phyloP scores from a whole-genome alignment of 2,888 invertebrate species.

The Himalopsyche kuldschensis region DNA sequence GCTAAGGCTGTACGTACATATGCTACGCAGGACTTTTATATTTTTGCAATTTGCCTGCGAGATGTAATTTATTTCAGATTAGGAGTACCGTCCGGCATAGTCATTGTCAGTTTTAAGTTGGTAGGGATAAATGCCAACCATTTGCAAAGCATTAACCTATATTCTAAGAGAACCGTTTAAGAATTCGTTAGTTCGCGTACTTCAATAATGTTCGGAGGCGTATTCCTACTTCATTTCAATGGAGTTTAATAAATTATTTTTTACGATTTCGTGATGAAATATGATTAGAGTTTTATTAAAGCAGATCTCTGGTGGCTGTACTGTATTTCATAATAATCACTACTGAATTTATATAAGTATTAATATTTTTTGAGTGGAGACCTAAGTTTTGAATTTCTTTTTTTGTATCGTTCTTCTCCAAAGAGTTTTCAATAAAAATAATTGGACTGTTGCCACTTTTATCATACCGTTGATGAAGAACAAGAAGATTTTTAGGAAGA shows the following conservation, averaged over 20 bases:
- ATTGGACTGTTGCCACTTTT: too few relatives aligned
- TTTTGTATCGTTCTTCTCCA: too few relatives aligned
- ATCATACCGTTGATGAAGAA: too few relatives aligned
- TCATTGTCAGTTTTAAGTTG: neutral
- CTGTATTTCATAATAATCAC: neutral
- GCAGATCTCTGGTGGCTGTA: neutral
- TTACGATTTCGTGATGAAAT: neutral
- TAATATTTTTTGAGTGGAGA: neutral
- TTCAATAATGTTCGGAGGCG: neutral
- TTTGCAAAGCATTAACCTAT: neutral
- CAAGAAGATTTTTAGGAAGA: too few relatives aligned
- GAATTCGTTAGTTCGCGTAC: neutral
- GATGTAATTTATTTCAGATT: slow-evolving; percentile 23
- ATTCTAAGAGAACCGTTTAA: neutral
- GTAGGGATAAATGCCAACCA: slow-evolving; percentile 13
- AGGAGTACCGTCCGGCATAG: slow-evolving; percentile 8
- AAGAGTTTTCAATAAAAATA: too few relatives aligned
- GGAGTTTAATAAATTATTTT: neutral
- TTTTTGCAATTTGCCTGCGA: neutral
- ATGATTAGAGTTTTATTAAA: neutral
- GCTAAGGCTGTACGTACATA: neutral
- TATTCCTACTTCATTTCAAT: neutral
- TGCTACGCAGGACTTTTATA: neutral
- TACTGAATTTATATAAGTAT: neutral
- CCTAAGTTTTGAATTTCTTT: neutral